These are phyloP conservation scores for Zeuzera pyrina DNA, from an alignment of 2,888 invertebrate genomes.

Conservation along the genomic window DNA sequence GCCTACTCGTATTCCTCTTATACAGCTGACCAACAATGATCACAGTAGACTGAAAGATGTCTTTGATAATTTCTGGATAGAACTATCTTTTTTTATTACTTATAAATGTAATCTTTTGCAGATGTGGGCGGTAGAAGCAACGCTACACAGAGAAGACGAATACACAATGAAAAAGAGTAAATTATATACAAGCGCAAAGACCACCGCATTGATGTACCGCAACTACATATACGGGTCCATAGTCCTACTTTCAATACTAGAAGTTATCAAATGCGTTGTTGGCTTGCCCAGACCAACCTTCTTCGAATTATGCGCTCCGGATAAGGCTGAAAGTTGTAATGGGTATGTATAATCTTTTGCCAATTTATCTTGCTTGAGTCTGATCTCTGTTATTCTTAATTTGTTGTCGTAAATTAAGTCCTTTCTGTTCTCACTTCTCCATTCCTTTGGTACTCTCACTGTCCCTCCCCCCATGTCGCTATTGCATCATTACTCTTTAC, in stretches of 20 bases:
- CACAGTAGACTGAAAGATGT: too few relatives aligned
- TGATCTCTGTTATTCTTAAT: too few relatives aligned
- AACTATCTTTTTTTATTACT: too few relatives aligned
- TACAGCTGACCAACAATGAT: too few relatives aligned
- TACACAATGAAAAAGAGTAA: conserved; percentile 59
- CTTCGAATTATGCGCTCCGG: conserved; percentile 80
- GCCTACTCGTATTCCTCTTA: too few relatives aligned
- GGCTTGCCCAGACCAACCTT: conserved; percentile 85
- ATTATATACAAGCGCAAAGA: conserved; percentile 40
- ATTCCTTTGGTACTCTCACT: too few relatives aligned
- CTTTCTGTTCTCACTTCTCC: too few relatives aligned
- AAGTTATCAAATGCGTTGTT: conserved; percentile 77
- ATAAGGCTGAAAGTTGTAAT: conserved; percentile 76
- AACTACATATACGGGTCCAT: conserved; percentile 77
- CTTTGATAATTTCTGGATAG: too few relatives aligned
- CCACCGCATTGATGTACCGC: conserved; percentile 65
- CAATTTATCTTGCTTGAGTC: too few relatives aligned
- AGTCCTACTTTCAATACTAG: conserved; percentile 74
- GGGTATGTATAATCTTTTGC: conserved; percentile 33
- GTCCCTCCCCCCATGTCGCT: too few relatives aligned
- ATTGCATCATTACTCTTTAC: too few relatives aligned
- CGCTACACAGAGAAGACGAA: conserved; percentile 48
- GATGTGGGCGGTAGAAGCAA: conserved; percentile 64
- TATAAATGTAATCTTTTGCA: conserved; percentile 30
- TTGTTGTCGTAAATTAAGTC: neutral